Conservation (phyloP, 2,888 invertebrate species). For the Plusia festucae region DNA sequence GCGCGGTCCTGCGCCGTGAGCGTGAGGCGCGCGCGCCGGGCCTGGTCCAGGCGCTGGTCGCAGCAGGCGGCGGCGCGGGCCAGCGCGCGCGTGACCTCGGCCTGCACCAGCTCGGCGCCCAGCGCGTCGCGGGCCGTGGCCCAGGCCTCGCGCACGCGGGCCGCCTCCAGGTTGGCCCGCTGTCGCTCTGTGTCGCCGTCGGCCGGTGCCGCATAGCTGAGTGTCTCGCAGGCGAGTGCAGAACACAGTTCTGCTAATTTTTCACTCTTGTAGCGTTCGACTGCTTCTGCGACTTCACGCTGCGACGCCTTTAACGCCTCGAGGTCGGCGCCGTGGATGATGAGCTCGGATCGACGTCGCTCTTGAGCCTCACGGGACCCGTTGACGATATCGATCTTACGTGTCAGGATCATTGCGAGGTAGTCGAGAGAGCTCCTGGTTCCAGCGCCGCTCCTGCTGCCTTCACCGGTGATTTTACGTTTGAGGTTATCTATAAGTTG, state of each 20-base stretch:
- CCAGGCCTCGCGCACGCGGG: conserved; percentile 93
- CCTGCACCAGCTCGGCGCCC: conserved; percentile 93
- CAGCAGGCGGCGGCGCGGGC: conserved; percentile 92
- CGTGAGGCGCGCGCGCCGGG: conserved; percentile 89
- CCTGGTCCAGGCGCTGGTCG: conserved; percentile 89
- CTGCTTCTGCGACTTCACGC: conserved; percentile 90
- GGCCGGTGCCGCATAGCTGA: conserved; percentile 87
- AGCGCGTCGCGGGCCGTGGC: conserved; percentile 93
- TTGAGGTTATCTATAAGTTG: conserved; percentile 93
- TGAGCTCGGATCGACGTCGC: conserved; percentile 74
- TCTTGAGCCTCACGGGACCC: conserved; percentile 68
- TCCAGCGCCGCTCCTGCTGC: conserved; percentile 78
- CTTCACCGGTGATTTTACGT: conserved; percentile 90
- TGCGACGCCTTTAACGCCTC: conserved; percentile 88
- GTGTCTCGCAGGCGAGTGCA: conserved; percentile 91
- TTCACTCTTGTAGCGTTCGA: conserved; percentile 91
- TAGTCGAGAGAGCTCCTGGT: conserved; percentile 90
- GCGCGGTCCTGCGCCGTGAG: conserved; percentile 92
- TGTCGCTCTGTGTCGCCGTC: conserved; percentile 82
- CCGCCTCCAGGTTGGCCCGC: conserved; percentile 88
- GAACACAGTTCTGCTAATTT: conserved; percentile 92
- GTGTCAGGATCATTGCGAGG: conserved; percentile 93
- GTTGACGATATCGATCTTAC: conserved; percentile 89
- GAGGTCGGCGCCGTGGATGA: conserved; percentile 84
- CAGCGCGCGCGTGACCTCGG: conserved; percentile 93